Base-by-base conservation (phyloP, 2,888 invertebrate genomes). In the Phrixothrix hirtus region DNA sequence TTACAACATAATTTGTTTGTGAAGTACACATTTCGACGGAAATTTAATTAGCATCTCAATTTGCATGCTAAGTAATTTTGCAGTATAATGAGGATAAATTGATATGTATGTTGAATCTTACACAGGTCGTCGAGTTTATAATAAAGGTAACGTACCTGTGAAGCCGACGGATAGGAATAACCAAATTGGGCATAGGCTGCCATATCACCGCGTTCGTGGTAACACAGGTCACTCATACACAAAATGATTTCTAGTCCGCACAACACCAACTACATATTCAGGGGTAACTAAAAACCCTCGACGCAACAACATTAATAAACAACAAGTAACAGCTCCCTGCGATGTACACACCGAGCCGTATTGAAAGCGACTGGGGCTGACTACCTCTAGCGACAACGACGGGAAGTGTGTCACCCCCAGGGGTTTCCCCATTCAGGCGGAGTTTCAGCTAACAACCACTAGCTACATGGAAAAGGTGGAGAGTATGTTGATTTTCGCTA, bases 131-230 rank as follows among this genome's bases (percentile, higher is more conserved):
- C n/a, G n/a, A n/a, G n/a, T n/a, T n/a, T n/a, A n/a, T n/a, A n/a
- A n/a, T n/a, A n/a, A 21, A 21, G 3, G 4, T 2, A 11, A 78
- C 83, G 81, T 80, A 93, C 92, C 92, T 92, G 93, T 71, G 92
- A 88, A 75, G 91, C 89, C 83, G 92, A 84, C 83, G 91, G 89
- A 83, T 92, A 92, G 71, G 89, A 84, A 78, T 92, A 93, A 82
- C 92, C 92, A 80, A 92, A 92, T 81, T 93, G 92, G 75, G 92
- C 86, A 80, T 93, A 93, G 70, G 92, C 89, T 77, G 92, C 84
- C 84, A 84, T 83, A 56, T 60, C 66, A 66, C 62, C 45, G 34
- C 52, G 49, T 50, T 45, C 36, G 37, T 48, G 26, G 16, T 17
- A 45, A 41, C 39, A 38, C 25, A 39, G 9, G 41, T 53, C 57